Conservation (phyloP, 2,888 invertebrate species). For the Litoditis marina region DNA sequence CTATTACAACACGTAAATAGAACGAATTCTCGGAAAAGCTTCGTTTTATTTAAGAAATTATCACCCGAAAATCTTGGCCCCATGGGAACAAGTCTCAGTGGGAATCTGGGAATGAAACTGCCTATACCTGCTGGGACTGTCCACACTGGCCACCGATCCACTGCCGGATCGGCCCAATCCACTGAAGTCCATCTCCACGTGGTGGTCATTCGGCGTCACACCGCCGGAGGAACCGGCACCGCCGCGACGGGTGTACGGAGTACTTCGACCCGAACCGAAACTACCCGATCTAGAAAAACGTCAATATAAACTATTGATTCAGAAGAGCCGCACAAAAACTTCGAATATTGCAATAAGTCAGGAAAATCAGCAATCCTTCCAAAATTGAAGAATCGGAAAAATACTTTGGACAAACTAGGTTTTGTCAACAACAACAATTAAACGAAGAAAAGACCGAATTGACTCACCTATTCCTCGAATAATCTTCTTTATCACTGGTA, state of each 20-base stretch:
- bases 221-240: background rate
- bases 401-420: no score
- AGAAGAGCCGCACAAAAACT: no score
- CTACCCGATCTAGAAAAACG: constrained; percentile 12
- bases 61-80: no score
- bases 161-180: constrained; percentile 5
- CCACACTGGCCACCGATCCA: constrained; percentile 19
- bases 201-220: constrained; percentile 10
- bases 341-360: background rate
- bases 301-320: no score
- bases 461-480: constrained; percentile 6
- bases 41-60: no score
- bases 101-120: background rate
- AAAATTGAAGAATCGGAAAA: no score
- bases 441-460: no score
- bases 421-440: no score
- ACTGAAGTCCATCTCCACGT: constrained; percentile 20
- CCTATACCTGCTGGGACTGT: constrained; percentile 11
- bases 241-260: constrained; percentile 12
- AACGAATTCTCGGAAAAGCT: background rate
- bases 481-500: constrained; percentile 9
- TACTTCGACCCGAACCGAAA: constrained; percentile 22
- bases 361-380: no score
- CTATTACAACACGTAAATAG: background rate
- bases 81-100: background rate